A percentile compares a stretch with the other conserved stretches of the same genome.
These are phyloP conservation scores for Diadumene lineata DNA, from an alignment of 92 coral and sea anemone genomes.

Conservation along the genomic window DNA sequence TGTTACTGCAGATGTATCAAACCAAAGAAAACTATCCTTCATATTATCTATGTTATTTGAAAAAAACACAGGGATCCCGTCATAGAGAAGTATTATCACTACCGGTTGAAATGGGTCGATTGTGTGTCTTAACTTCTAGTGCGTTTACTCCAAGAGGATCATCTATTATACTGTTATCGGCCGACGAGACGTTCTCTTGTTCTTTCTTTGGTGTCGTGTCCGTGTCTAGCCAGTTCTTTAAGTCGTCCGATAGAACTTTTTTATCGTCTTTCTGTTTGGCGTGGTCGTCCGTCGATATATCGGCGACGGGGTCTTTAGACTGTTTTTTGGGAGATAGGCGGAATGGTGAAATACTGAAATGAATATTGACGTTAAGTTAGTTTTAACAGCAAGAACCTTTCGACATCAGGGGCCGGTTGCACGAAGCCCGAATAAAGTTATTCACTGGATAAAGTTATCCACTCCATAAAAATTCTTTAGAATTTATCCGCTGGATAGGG, in stretches of 20 bases:
- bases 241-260: background rate
- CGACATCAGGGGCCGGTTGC: too few relatives aligned
- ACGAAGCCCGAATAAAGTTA: too few relatives aligned
- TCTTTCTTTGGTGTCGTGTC: slow-evolving; percentile 1
- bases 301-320: slow-evolving; percentile 7
- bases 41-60: background rate
- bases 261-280: background rate
- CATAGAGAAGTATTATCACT: slow-evolving; percentile 30
- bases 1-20: too few relatives aligned
- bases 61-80: slow-evolving; percentile 22
- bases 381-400: too few relatives aligned
- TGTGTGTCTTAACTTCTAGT: background rate
- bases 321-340: slow-evolving; percentile 16
- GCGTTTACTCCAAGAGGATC: slow-evolving; percentile 20
- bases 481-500: too few relatives aligned
- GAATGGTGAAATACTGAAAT: slow-evolving; percentile 25
- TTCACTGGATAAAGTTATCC: too few relatives aligned
- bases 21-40: too few relatives aligned
- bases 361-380: too few relatives aligned
- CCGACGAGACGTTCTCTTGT: background rate
- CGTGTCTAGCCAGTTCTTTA: background rate
- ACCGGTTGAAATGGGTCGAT: slow-evolving; percentile 17
- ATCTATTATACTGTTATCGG: background rate
- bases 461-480: too few relatives aligned
- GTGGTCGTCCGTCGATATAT: background rate